These are phyloP conservation scores for Drosophila prostipennis DNA, from an alignment of 2,888 invertebrate species.

Conservation along the genomic window DNA sequence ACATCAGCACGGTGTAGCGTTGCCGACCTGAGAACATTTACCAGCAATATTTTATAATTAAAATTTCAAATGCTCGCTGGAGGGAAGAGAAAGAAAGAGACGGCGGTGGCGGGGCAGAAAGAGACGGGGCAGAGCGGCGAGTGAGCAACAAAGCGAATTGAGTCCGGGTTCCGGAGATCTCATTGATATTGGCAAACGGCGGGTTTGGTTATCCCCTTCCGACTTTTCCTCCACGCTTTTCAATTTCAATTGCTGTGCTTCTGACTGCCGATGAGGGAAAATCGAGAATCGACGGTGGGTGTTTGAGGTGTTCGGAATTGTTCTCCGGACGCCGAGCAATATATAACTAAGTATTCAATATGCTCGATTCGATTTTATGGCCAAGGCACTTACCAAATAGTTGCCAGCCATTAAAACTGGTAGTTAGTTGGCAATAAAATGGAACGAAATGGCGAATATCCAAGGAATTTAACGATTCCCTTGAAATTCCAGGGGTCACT, in stretches of 20 bases:
- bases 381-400: constrained; percentile 48
- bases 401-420: constrained; percentile 40
- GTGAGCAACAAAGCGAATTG: constrained; percentile 51
- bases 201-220: constrained; percentile 15
- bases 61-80: constrained; percentile 53
- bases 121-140: constrained; percentile 23
- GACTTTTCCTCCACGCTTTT: constrained; percentile 14
- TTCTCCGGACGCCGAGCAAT: constrained; percentile 14
- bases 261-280: constrained; percentile 5
- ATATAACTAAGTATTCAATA: constrained; percentile 49
- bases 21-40: constrained; percentile 44
- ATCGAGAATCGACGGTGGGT: not conserved
- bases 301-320: not conserved
- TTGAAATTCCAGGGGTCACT: not conserved
- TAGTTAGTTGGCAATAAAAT: constrained; percentile 46
- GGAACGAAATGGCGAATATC: constrained; percentile 6
- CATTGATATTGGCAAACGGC: constrained; percentile 43
- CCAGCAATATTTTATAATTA: constrained; percentile 59
- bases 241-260: constrained; percentile 29
- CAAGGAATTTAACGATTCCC: constrained; percentile 15
- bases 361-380: constrained; percentile 47
- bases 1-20: constrained; percentile 33
- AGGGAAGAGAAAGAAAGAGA: constrained; percentile 17
- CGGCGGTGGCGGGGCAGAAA: not conserved
- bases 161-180: constrained; percentile 40